These are phyloP conservation scores for Ellobium chinense DNA, from an alignment of 2,888 invertebrate species.

Conservation along the genomic window DNA sequence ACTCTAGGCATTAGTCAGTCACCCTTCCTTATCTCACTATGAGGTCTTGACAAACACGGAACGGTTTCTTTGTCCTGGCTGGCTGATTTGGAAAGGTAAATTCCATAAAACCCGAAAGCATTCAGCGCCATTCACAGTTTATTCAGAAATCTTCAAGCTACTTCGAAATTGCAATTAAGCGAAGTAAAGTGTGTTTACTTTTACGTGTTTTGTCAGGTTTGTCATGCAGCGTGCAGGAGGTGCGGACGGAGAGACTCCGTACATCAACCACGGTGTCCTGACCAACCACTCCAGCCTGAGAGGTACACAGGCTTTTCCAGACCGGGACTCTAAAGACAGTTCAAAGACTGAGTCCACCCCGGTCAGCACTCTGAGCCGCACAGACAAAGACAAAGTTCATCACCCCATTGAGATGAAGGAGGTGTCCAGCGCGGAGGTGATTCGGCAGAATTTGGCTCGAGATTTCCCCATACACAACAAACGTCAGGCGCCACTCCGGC, in stretches of 20 bases:
- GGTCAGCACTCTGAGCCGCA: conserved; percentile 2
- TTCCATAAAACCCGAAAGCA: no score
- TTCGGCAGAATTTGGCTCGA: conserved; percentile 21
- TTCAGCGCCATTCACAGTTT: no score
- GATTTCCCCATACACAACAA: conserved; percentile 21
- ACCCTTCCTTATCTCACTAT: no score
- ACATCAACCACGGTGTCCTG: conserved; percentile 52
- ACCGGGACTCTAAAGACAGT: conserved; percentile 37
- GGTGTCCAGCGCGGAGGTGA: background rate
- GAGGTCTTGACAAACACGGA: no score
- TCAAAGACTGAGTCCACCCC: conserved; percentile 22
- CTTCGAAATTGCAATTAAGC: no score
- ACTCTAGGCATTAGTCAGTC: no score
- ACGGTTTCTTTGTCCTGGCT: no score
- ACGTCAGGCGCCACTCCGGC: background rate
- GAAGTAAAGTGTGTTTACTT: no score
- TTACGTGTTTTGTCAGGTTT: conserved; percentile 38
- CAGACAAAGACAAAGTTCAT: conserved; percentile 30
- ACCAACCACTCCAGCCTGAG: conserved; percentile 16
- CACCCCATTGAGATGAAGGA: background rate
- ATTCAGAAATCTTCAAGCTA: no score
- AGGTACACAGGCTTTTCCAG: background rate
- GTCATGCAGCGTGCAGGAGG: conserved; percentile 47
- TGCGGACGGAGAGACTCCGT: conserved; percentile 23
- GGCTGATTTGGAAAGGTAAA: no score